Percentiles rank a stretch among this genome's conserved stretches.
These are phyloP conservation scores for Phrynosoma blainvillii DNA, from an alignment of 2,113 vertebrate genomes.

Conservation along the genomic window DNA sequence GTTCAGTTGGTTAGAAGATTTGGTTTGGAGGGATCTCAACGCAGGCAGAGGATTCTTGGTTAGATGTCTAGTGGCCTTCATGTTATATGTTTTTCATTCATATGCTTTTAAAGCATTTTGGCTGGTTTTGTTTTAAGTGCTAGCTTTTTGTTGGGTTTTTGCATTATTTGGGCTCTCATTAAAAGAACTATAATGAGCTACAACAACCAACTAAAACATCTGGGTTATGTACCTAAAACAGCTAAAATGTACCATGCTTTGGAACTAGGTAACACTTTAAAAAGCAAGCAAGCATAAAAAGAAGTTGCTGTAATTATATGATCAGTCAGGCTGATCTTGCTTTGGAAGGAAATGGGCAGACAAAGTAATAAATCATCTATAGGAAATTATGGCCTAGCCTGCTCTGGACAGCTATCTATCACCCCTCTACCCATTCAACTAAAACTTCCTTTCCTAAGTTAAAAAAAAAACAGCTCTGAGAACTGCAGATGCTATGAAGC, in stretches of 20 bases:
- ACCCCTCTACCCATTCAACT: neutral
- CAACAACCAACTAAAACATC: neutral
- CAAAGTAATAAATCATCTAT: neutral
- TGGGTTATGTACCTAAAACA: neutral
- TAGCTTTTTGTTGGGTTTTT: too few relatives aligned
- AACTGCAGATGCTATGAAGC: neutral
- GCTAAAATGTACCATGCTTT: neutral
- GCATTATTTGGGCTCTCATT: neutral
- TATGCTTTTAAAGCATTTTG: too few relatives aligned
- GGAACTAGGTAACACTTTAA: neutral
- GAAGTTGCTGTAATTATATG: neutral
- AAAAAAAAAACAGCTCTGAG: neutral
- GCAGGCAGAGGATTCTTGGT: too few relatives aligned
- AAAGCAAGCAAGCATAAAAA: neutral
- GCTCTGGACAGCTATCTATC: neutral
- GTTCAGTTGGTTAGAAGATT: too few relatives aligned
- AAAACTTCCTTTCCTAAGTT: neutral
- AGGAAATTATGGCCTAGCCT: slow-evolving; percentile 2
- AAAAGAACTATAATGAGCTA: neutral
- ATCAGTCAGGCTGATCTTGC: neutral
- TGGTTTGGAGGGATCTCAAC: too few relatives aligned
- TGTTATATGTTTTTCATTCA: too few relatives aligned
- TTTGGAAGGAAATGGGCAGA: slow-evolving; percentile 5
- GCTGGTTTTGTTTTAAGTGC: too few relatives aligned
- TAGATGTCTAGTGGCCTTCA: too few relatives aligned